Conservation (phyloP, 2,797 vertebrate species). For the Semaprochilodus insignis region DNA sequence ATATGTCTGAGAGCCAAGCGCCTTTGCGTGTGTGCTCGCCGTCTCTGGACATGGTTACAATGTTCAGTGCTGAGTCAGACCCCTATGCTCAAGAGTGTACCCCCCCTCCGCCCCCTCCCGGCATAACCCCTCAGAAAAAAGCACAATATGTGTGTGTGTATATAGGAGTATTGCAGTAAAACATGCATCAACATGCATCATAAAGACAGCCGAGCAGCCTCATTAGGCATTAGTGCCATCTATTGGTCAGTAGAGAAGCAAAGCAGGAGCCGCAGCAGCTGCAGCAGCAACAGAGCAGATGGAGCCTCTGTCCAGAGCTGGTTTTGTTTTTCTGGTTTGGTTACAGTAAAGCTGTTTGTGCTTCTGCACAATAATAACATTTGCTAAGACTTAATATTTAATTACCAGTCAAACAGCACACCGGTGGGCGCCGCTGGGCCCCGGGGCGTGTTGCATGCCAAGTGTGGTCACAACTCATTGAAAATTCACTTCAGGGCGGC, state of each 20-base stretch:
- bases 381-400: not conserved
- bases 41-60: slow-evolving; percentile 34
- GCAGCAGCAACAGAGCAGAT: not conserved
- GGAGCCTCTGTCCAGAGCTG: not conserved
- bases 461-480: not conserved
- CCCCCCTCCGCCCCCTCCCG: not conserved
- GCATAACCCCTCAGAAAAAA: not conserved
- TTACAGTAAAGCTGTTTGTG: not conserved
- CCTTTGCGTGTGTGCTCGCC: slow-evolving; percentile 5
- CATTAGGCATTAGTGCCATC: slow-evolving; percentile 82
- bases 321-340: not conserved
- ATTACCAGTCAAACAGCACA: not conserved
- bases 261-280: not conserved
- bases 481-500: slow-evolving; percentile 24
- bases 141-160: too few species aligned
- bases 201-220: slow-evolving; percentile 31
- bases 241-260: slow-evolving; percentile 69
- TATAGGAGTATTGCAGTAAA: not conserved
- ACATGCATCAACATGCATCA: slow-evolving; percentile 33
- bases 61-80: slow-evolving; percentile 48
- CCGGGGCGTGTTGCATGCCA: not conserved
- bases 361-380: not conserved
- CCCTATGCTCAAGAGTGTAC: not conserved
- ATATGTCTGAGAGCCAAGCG: slow-evolving; percentile 24
- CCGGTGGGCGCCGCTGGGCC: not conserved